These are phyloP conservation scores for Dascyllus trimaculatus DNA, from an alignment of 2,113 vertebrate species.

Conservation along the genomic window DNA sequence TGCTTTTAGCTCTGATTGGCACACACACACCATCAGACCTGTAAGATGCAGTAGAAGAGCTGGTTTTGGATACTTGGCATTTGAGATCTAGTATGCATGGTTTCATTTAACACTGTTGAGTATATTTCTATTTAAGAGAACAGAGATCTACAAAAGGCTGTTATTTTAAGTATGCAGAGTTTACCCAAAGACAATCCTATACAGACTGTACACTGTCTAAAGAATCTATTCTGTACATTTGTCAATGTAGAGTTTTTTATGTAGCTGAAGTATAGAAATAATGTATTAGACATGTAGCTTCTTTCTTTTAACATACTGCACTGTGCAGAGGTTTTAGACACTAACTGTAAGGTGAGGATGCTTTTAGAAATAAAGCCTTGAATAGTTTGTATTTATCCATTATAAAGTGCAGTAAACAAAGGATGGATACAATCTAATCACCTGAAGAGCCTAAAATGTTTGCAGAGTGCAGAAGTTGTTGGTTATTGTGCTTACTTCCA, in stretches of 20 bases:
- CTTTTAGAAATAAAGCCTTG: too few species aligned
- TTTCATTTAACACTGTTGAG: slow-evolving; percentile 35
- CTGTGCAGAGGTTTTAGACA: neutral
- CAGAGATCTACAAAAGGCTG: slow-evolving; percentile 4
- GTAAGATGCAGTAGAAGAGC: neutral
- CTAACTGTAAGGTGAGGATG: neutral
- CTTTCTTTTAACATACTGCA: neutral
- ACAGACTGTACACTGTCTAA: neutral
- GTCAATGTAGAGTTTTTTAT: neutral
- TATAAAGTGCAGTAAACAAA: too few species aligned
- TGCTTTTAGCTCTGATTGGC: neutral
- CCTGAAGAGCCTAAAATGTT: too few species aligned
- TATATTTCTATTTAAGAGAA: slow-evolving; percentile 42
- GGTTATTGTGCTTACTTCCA: too few species aligned
- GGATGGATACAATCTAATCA: too few species aligned
- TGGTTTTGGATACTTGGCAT: slow-evolving; percentile 14
- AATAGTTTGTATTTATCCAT: too few species aligned
- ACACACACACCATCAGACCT: neutral
- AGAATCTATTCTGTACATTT: neutral
- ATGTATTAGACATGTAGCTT: neutral
- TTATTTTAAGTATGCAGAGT: slow-evolving; percentile 28
- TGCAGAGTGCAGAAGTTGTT: too few species aligned
- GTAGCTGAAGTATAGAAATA: slow-evolving; percentile 10
- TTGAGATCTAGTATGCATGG: slow-evolving; percentile 18
- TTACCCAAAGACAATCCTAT: slow-evolving; percentile 26